Evolutionary conservation across 2,888 invertebrate genomes (phyloP).

Genomic region (Drosophila rellima): DNA sequence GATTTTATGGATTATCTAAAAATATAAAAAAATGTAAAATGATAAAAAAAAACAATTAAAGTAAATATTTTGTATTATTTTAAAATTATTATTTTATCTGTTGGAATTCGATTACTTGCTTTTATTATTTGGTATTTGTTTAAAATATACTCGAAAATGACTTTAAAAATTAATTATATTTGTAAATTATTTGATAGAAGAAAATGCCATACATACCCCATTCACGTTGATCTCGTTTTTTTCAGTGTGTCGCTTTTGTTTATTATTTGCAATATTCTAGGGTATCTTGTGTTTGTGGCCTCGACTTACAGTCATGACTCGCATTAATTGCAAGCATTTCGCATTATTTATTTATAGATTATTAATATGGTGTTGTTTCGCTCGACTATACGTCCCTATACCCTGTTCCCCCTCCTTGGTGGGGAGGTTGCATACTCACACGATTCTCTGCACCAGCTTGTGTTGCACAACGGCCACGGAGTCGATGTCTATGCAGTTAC

Average conservation of each 20-base stretch:
- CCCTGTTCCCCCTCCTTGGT: not conserved
- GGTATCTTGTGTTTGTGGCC: conserved; percentile 32
- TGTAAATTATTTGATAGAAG: too few relatives aligned
- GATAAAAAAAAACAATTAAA: too few relatives aligned
- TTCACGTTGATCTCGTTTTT: too few relatives aligned
- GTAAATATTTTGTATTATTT: too few relatives aligned
- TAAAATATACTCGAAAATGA: too few relatives aligned
- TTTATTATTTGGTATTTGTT: too few relatives aligned
- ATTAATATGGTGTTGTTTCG: conserved; percentile 30
- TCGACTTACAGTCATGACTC: not conserved
- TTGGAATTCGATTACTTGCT: too few relatives aligned
- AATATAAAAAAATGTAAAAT: too few relatives aligned
- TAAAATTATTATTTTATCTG: too few relatives aligned
- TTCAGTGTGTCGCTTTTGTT: not conserved
- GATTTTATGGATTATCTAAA: too few relatives aligned
- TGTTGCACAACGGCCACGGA: conserved; percentile 87
- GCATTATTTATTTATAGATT: conserved; percentile 59
- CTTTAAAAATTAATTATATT: too few relatives aligned
- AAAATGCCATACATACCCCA: too few relatives aligned
- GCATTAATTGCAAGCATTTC: conserved; percentile 58
- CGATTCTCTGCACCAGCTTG: conserved; percentile 84
- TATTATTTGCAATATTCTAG: conserved; percentile 6
- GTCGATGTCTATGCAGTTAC: conserved; percentile 89
- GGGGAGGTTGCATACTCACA: conserved; percentile 78
- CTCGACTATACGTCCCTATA: not conserved